A percentile compares a stretch with the other conserved stretches of the same genome.
Conservation (phyloP, 37 sponge, comb jelly and placozoan genomes). For the Chondrosia reniformis region DNA sequence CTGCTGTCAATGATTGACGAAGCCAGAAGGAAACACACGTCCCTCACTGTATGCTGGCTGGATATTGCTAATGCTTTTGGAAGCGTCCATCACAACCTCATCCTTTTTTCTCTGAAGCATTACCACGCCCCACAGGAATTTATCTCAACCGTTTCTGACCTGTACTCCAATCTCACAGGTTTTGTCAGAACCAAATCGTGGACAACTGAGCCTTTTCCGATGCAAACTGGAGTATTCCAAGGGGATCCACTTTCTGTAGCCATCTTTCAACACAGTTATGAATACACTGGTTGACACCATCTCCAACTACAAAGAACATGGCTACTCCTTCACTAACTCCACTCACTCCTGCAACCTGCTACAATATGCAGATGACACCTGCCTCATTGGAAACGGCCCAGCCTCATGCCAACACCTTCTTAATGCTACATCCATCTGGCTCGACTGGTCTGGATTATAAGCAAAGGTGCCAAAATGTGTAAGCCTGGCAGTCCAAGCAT, state of each 20-base stretch:
- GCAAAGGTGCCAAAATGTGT: constrained; percentile 30
- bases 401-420: constrained; percentile 1
- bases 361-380: constrained; percentile 39
- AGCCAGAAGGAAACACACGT: constrained; percentile 15
- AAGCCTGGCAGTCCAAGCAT: constrained; percentile 11
- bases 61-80: constrained; percentile 30
- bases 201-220: constrained; percentile 9
- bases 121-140: constrained; percentile 11
- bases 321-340: constrained; percentile 5
- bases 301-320: not conserved
- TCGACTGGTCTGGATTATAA: constrained; percentile 27
- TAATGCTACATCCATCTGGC: not conserved
- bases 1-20: no score
- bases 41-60: constrained; percentile 2
- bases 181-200: no score
- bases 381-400: constrained; percentile 10
- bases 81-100: constrained; percentile 20
- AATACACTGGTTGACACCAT: constrained; percentile 17
- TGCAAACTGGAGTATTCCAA: constrained; percentile 13
- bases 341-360: not conserved
- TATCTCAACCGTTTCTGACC: not conserved
- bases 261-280: constrained; percentile 34
- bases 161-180: not conserved
- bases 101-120: not conserved
- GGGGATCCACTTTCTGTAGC: constrained; percentile 26